Evolutionary conservation across 35 echinoderm and acorn worm genomes (phyloP).

Genomic region (Diadema setosum): DNA sequence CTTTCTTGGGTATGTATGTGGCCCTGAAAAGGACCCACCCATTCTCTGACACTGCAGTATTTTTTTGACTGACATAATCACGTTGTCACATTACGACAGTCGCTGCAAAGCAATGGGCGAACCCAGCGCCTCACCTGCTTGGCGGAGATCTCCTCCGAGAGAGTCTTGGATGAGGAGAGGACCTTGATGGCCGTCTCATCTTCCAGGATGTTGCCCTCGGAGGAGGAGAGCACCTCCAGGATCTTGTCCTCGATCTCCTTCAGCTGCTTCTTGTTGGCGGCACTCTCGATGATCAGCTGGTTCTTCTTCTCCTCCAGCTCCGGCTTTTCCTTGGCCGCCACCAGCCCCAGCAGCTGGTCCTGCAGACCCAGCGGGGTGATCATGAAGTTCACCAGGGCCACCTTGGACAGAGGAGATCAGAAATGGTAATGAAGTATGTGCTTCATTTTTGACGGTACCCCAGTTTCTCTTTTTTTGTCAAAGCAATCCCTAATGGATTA

Average conservation of each 20-base stretch:
- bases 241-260: conserved; percentile 99
- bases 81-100: no score
- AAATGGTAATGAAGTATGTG: no score
- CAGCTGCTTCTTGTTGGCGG: conserved; percentile 94
- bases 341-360: conserved; percentile 96
- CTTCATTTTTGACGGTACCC: no score
- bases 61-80: no score
- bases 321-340: conserved; percentile 98
- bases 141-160: conserved; percentile 95
- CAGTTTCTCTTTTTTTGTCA: no score
- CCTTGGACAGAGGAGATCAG: conserved; percentile 2
- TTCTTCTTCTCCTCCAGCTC: conserved; percentile 99
- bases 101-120: no score
- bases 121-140: conserved; percentile 92
- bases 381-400: conserved; percentile 98
- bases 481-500: no score
- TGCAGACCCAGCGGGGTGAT: conserved; percentile 99
- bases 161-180: conserved; percentile 93
- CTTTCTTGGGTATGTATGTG: no score
- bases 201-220: conserved; percentile 96
- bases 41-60: no score
- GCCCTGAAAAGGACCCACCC: no score
- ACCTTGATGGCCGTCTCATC: conserved; percentile 99
- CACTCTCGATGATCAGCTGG: conserved; percentile 97
- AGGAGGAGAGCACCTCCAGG: conserved; percentile 89